Conservation (phyloP, 1,140 invertebrate genomes). For the Cyclina sinensis region DNA sequence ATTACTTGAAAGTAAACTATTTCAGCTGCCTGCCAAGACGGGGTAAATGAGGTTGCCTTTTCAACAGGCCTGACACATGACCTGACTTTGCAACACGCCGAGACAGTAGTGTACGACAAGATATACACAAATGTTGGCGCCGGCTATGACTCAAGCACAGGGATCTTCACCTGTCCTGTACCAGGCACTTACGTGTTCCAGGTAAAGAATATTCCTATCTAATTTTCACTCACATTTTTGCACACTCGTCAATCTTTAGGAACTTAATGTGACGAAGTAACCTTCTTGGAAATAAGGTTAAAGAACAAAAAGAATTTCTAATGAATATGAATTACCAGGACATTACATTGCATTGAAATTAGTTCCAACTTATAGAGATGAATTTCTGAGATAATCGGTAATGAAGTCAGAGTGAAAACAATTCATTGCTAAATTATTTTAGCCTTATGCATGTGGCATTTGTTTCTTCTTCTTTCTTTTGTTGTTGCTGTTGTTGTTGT, state of each 20-base stretch:
- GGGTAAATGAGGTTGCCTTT: conserved; percentile 48
- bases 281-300: neutral
- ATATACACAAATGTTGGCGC: conserved; percentile 39
- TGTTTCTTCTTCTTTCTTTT: too few relatives aligned
- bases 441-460: too few relatives aligned
- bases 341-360: too few relatives aligned
- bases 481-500: too few relatives aligned
- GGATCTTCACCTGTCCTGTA: conserved; percentile 40
- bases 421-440: too few relatives aligned
- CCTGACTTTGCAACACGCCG: neutral
- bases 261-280: neutral
- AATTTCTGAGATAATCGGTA: too few relatives aligned
- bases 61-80: conserved; percentile 23
- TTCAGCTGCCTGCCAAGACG: conserved; percentile 10
- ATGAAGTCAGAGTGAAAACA: too few relatives aligned
- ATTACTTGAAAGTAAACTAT: too few relatives aligned
- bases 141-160: conserved; percentile 49
- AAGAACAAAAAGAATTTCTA: neutral
- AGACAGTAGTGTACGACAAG: conserved; percentile 33
- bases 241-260: neutral
- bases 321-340: too few relatives aligned
- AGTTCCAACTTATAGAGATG: too few relatives aligned
- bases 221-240: neutral
- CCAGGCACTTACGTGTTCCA: conserved; percentile 55
- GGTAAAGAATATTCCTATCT: neutral